phyloP scores from a whole-genome alignment of 23 tunicate genomes.

The Clavelina lepadiformis region DNA sequence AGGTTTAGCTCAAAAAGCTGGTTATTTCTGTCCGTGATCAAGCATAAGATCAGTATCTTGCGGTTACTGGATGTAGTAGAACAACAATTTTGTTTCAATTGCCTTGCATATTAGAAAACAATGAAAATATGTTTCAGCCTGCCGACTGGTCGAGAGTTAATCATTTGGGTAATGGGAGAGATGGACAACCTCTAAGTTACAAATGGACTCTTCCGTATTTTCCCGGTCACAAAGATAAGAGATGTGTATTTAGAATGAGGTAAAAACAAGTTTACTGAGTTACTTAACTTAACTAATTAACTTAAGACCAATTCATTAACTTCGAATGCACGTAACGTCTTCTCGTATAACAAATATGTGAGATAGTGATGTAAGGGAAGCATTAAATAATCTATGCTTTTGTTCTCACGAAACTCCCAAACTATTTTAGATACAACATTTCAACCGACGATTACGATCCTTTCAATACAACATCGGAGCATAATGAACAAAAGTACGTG shows the following conservation, averaged over 20 bases:
- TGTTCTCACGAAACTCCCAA: too few species aligned
- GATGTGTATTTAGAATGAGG: conserved; percentile 86
- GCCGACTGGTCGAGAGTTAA: conserved; percentile 87
- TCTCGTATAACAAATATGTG: too few species aligned
- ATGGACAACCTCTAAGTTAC: conserved; percentile 52
- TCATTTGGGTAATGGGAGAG: conserved; percentile 84
- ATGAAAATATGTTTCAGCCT: conserved; percentile 33
- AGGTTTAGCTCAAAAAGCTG: background rate
- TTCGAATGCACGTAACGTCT: too few species aligned
- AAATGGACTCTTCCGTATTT: conserved; percentile 85
- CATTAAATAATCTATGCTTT: too few species aligned
- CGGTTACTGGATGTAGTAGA: too few species aligned
- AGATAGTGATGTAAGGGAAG: too few species aligned
- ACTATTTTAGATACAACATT: conserved; percentile 75
- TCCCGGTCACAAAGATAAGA: conserved; percentile 52
- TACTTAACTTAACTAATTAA: too few species aligned
- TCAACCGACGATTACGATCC: conserved; percentile 92
- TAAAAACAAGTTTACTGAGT: too few species aligned
- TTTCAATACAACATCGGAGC: conserved; percentile 38
- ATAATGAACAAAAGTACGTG: conserved; percentile 50
- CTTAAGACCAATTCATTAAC: too few species aligned
- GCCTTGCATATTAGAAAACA: too few species aligned
- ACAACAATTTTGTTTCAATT: too few species aligned
- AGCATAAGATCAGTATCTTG: too few species aligned
- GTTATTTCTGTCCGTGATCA: background rate